phyloP scores from a whole-genome alignment of 1,140 invertebrate genomes.

The Protaetia brevitarsis region DNA sequence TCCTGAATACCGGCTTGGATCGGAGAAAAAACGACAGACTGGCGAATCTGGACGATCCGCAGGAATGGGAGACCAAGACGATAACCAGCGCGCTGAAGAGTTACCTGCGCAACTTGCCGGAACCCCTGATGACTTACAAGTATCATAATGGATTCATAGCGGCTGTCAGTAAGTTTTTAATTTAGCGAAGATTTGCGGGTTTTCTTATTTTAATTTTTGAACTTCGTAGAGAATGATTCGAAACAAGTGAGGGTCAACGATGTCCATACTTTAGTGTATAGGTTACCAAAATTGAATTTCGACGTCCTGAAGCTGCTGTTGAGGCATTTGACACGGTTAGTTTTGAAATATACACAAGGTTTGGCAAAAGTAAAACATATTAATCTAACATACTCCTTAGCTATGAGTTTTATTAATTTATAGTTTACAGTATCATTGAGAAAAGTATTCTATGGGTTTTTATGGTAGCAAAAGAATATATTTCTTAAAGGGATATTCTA shows the following conservation, averaged over 20 bases:
- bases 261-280: conserved; percentile 81
- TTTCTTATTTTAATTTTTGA: conserved; percentile 26
- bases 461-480: too few species aligned
- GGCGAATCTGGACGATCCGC: conserved; percentile 68
- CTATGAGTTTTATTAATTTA: too few species aligned
- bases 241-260: conserved; percentile 73
- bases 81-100: conserved; percentile 94
- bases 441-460: too few species aligned
- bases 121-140: conserved; percentile 92
- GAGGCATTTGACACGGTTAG: conserved; percentile 82
- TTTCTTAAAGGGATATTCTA: too few species aligned
- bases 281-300: conserved; percentile 81
- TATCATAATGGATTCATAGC: conserved; percentile 87
- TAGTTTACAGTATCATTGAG: too few species aligned
- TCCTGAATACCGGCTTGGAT: conserved; percentile 79
- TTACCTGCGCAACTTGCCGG: conserved; percentile 88
- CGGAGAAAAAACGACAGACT: conserved; percentile 67
- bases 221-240: conserved; percentile 74
- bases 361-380: not conserved
- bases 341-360: too few species aligned
- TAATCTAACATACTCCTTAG: not conserved
- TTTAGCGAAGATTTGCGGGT: not conserved
- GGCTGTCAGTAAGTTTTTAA: conserved; percentile 79
- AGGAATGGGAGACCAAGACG: conserved; percentile 95
- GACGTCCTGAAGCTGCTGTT: conserved; percentile 86